Evolutionary conservation across 1,140 invertebrate species (phyloP), one percentile per base, ranked within the genome.

Genomic region (Drosophila rhopaloa): DNA sequence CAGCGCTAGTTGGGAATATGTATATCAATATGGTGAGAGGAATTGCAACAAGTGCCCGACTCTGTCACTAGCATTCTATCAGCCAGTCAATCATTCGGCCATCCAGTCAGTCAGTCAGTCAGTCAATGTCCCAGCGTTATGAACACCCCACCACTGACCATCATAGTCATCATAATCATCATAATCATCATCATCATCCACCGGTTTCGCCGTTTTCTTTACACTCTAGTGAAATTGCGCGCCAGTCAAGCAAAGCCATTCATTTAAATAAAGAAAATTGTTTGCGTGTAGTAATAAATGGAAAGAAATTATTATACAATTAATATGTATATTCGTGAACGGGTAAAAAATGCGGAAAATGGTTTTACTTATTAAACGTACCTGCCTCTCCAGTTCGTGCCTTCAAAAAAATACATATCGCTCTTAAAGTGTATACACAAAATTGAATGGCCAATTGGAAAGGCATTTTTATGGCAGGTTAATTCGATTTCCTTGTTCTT

Each of bases 231-330:
- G 82, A 84, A 84, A 84, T 77, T 84, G 81, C 72, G 77, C 76
- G 81, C 46, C 81, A 85, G 78, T 82, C 82, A 86, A 63, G 75
- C 82, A 74, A 54, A 61, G 78, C 75, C 61, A 75, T 82, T 86
- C 83, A 88, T 88, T 88, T 79, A 88, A 86, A 88, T 88, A 82
- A 88, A 88, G 76, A 82, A 86, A 85, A 85, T 75, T 58, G 82
- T 76, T 75, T 72, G 81, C 81, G 79, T 81, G 77, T 76, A 65
- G 73, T 68, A 77, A 86, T 75, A 82, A 79, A 79, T 83, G 71
- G 44, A 14, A 51, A 73, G 63, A 86, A 83, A 88, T 82, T 88
- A 86, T 82, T 82, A 88, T 88, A 76, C 79, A 88, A 86, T 86
- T 86, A 86, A 82, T 57, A 75, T 55, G 54, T 44, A 61, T 74